Conservation (phyloP, 2,797 vertebrate genomes). For the Heterohyrax brucei region DNA sequence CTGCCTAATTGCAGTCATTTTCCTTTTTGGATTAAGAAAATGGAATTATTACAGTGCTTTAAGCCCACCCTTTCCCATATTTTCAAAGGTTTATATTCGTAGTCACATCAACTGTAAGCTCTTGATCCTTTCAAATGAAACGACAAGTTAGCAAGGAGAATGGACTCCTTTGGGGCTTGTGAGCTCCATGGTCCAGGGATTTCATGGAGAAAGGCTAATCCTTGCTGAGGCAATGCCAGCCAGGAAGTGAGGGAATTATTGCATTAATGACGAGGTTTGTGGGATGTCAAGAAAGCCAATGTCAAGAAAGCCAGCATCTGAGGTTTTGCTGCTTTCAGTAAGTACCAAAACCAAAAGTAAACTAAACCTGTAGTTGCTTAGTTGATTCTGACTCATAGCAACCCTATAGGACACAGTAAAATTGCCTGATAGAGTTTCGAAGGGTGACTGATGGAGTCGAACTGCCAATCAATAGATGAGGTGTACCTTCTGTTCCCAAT, state of each 20-base stretch:
- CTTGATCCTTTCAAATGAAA: conserved; percentile 60
- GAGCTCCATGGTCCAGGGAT: not conserved
- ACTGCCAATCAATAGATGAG: not conserved
- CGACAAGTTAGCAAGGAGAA: conserved; percentile 6
- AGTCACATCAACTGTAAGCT: conserved; percentile 43
- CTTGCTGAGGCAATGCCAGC: not conserved
- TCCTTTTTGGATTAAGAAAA: conserved; percentile 85
- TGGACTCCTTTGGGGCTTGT: not conserved
- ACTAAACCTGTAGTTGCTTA: too few species aligned
- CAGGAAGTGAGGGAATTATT: not conserved
- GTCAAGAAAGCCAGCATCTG: not conserved
- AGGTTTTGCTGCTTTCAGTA: not conserved
- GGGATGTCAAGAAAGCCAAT: not conserved
- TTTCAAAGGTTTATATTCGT: conserved; percentile 78
- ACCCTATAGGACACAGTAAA: too few species aligned
- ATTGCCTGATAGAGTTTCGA: too few species aligned
- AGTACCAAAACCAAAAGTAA: not conserved
- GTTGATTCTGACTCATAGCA: too few species aligned
- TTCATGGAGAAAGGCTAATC: not conserved
- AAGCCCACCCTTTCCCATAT: conserved; percentile 29
- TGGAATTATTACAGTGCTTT: conserved; percentile 82
- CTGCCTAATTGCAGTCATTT: conserved; percentile 85
- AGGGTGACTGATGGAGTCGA: too few species aligned
- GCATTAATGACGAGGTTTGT: not conserved
- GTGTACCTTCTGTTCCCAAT: not conserved